These are phyloP conservation scores for Entelurus aequoreus DNA, from an alignment of 2,113 vertebrate species.

Conservation along the genomic window DNA sequence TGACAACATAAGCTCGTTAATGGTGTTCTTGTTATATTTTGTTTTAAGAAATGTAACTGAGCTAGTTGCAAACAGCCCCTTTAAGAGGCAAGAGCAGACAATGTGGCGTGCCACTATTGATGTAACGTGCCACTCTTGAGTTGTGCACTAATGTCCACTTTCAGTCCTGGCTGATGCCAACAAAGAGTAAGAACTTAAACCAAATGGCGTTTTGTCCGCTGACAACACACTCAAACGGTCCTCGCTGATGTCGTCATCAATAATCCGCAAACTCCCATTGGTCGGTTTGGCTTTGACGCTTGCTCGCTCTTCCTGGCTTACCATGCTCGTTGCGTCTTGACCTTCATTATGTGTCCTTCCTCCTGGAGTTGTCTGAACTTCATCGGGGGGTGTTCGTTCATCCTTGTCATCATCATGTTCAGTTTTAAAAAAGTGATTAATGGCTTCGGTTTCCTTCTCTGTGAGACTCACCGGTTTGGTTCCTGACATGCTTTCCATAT, in stretches of 20 bases:
- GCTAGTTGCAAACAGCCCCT: no score
- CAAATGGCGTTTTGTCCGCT: conserved; percentile 47
- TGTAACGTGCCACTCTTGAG: no score
- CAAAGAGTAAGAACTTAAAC: conserved; percentile 44
- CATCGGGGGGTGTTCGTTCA: background rate
- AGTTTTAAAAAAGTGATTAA: background rate
- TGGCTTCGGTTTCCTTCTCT: conserved; percentile 7
- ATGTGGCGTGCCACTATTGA: no score
- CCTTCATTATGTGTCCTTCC: conserved; percentile 16
- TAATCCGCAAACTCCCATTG: conserved; percentile 13
- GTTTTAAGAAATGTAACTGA: no score
- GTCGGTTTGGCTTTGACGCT: conserved; percentile 13
- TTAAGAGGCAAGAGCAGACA: no score
- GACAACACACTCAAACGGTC: conserved; percentile 49
- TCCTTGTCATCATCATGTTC: background rate
- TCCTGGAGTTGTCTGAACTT: background rate
- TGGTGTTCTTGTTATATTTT: no score
- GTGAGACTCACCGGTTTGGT: conserved; percentile 10
- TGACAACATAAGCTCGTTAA: no score
- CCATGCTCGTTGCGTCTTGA: conserved; percentile 33
- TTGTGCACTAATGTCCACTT: conserved; percentile 39
- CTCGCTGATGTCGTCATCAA: conserved; percentile 49
- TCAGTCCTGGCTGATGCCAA: conserved; percentile 40
- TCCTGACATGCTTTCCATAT: conserved; percentile 30
- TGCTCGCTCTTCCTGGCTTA: conserved; percentile 33